Evolutionary conservation across 2,113 vertebrate species (phyloP).

Genomic region (Actinemys pallida): DNA sequence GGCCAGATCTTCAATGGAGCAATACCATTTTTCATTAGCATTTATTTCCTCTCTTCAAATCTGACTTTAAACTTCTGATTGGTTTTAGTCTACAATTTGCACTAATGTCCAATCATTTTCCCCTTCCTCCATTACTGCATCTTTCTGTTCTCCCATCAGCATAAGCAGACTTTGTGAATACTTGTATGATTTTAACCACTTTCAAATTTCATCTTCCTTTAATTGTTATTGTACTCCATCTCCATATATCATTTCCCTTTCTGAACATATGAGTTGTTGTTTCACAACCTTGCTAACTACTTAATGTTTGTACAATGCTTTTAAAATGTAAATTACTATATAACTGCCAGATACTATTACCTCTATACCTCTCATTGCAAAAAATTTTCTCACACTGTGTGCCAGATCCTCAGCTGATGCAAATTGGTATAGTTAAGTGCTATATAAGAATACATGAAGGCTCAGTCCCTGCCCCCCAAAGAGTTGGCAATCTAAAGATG

Average conservation of each 20-base stretch:
- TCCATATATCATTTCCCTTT: neutral
- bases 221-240: neutral
- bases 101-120: neutral
- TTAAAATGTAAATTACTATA: neutral
- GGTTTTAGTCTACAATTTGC: neutral
- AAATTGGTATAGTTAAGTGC: neutral
- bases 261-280: neutral
- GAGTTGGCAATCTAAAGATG: neutral
- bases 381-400: neutral
- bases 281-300: neutral
- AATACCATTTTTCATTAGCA: neutral
- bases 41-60: neutral
- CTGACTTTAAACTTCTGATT: neutral
- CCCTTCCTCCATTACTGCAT: neutral
- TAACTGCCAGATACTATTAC: neutral
- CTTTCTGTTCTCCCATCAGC: neutral
- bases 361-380: neutral
- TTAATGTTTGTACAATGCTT: neutral
- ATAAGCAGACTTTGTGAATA: neutral
- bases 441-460: neutral
- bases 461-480: neutral
- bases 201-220: neutral
- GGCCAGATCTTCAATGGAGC: neutral
- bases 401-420: neutral
- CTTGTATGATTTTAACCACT: neutral